Conservation (phyloP, 2,113 vertebrate species). For the Lynx canadensis region DNA sequence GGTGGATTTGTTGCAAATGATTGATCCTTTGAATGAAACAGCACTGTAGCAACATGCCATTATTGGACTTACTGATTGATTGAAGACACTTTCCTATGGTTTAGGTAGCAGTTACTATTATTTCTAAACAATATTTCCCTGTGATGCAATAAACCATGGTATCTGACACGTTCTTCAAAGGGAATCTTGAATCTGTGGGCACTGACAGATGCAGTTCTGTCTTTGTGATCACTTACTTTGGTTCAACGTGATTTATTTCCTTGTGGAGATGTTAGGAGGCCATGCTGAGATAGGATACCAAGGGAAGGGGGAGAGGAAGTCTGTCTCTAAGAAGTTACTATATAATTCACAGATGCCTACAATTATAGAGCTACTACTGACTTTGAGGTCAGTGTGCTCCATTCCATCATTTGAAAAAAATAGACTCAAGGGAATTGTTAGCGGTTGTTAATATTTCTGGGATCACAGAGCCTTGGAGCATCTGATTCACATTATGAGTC, state of each 20-base stretch:
- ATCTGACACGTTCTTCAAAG: conserved; percentile 59
- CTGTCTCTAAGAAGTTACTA: conserved; percentile 1
- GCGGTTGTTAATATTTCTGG: background rate
- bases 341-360: background rate
- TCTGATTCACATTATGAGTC: background rate
- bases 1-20: background rate
- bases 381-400: background rate
- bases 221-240: background rate
- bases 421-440: background rate
- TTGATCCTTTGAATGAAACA: background rate
- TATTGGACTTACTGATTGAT: background rate
- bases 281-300: background rate
- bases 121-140: background rate
- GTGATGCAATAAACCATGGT: conserved; percentile 17
- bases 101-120: background rate
- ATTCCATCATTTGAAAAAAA: background rate
- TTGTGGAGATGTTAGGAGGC: conserved; percentile 5
- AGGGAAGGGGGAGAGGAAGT: background rate
- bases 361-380: background rate
- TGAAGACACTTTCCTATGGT: background rate
- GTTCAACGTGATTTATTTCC: conserved; percentile 57
- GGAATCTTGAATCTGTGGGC: background rate
- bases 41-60: too few relatives aligned
- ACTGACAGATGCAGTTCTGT: background rate
- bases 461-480: background rate